phyloP scores from a whole-genome alignment of 2,888 invertebrate species.

The Argyresthia goedartella region DNA sequence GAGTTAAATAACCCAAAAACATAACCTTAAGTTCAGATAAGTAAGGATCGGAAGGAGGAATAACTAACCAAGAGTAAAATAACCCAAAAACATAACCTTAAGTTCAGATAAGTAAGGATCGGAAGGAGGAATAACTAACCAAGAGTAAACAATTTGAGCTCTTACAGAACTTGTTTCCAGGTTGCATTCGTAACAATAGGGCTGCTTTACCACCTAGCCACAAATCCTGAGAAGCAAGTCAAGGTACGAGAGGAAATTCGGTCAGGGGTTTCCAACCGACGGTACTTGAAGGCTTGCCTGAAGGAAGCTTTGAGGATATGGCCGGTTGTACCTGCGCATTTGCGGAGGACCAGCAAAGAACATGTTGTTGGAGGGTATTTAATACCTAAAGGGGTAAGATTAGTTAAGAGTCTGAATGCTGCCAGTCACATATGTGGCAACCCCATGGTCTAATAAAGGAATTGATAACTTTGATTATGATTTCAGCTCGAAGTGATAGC shows the following conservation, averaged over 20 bases:
- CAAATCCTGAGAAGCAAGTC: slow-evolving; percentile 63
- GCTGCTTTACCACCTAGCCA: slow-evolving; percentile 66
- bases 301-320: slow-evolving; percentile 71
- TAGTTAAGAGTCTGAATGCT: neutral
- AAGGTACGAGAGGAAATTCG: slow-evolving; percentile 46
- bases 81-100: too few species aligned
- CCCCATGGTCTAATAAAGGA: too few species aligned
- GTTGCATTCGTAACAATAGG: slow-evolving; percentile 46
- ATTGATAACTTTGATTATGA: neutral
- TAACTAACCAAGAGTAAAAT: too few species aligned
- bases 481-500: slow-evolving; percentile 81
- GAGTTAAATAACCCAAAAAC: too few species aligned
- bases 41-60: too few species aligned
- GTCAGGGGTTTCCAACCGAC: slow-evolving; percentile 24
- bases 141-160: too few species aligned
- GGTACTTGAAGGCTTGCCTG: slow-evolving; percentile 73
- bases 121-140: too few species aligned
- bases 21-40: too few species aligned
- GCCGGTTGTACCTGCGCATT: slow-evolving; percentile 44
- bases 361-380: slow-evolving; percentile 48
- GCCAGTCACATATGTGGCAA: too few species aligned
- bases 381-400: slow-evolving; percentile 51
- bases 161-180: slow-evolving; percentile 23
- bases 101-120: too few species aligned
- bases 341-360: slow-evolving; percentile 45